Conservation (phyloP, 2,888 invertebrate genomes). For the Macaria notata region DNA sequence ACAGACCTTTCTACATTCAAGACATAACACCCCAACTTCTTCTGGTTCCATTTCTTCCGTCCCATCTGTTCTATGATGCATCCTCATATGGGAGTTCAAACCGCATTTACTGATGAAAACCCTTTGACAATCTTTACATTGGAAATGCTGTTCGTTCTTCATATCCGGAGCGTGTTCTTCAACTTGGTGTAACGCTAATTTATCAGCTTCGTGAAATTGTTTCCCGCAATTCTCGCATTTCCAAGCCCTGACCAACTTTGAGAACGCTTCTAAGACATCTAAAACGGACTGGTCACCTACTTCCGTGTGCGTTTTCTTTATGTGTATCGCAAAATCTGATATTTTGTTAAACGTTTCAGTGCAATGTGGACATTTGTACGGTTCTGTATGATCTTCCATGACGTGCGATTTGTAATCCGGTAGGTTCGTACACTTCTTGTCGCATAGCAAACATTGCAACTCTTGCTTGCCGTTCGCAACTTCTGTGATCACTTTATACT, state of each 20-base stretch:
- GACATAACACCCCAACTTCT: conserved; percentile 63
- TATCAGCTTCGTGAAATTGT: conserved; percentile 72
- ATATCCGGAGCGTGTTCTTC: conserved; percentile 65
- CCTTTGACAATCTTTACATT: conserved; percentile 67
- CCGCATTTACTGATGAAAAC: conserved; percentile 70
- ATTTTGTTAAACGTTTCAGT: conserved; percentile 61
- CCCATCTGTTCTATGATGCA: conserved; percentile 60
- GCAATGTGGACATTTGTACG: conserved; percentile 64
- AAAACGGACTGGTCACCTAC: conserved; percentile 66
- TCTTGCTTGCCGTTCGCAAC: conserved; percentile 68
- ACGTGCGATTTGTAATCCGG: conserved; percentile 68
- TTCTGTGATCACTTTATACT: conserved; percentile 73
- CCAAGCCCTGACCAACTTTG: conserved; percentile 71
- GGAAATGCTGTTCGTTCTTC: conserved; percentile 61
- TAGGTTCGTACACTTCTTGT: conserved; percentile 57
- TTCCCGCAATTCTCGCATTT: conserved; percentile 73
- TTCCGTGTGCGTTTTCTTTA: conserved; percentile 64
- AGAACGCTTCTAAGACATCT: conserved; percentile 70
- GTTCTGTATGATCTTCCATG: conserved; percentile 68
- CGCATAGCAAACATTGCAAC: conserved; percentile 68
- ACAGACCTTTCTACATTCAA: conserved; percentile 72
- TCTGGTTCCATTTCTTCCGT: conserved; percentile 51
- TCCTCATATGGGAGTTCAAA: conserved; percentile 63
- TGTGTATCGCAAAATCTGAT: conserved; percentile 67
- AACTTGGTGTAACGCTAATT: conserved; percentile 67